These are phyloP conservation scores for Periophthalmus magnuspinnatus DNA, from an alignment of 2,797 vertebrate genomes.

Conservation along the genomic window DNA sequence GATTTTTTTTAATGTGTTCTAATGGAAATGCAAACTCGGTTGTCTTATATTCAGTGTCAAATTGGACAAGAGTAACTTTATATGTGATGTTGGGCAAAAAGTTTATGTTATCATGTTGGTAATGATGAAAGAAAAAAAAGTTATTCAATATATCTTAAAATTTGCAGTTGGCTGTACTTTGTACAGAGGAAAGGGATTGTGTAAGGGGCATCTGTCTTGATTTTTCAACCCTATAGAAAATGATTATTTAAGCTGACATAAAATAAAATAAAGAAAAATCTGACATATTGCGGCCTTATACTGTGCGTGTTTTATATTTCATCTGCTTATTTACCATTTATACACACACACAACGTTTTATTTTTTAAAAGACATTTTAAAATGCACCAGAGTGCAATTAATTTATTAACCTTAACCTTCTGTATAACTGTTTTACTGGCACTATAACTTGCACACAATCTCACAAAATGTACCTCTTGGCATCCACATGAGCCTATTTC, in stretches of 20 bases:
- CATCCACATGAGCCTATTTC: constrained; percentile 8
- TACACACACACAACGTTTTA: neutral
- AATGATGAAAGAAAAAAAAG: neutral
- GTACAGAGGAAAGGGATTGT: neutral
- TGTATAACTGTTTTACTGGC: neutral
- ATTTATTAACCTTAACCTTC: neutral
- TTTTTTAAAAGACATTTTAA: neutral
- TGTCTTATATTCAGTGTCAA: neutral
- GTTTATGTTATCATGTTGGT: neutral
- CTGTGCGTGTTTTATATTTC: neutral
- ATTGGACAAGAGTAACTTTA: neutral
- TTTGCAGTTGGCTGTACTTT: neutral
- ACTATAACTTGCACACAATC: neutral
- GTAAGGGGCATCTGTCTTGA: too few relatives aligned
- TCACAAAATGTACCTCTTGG: neutral
- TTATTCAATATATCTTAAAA: neutral
- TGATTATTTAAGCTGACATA: neutral
- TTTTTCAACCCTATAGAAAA: too few relatives aligned
- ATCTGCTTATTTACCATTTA: neutral
- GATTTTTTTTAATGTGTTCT: neutral
- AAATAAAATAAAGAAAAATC: neutral
- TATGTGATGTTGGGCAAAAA: neutral
- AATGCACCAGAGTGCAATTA: neutral
- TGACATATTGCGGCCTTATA: neutral
- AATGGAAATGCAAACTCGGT: neutral